A percentile compares a stretch with the other conserved stretches of the same genome.
Evolutionary conservation across 2,888 invertebrate species (phyloP).

Genomic region (Sialis fuliginosa): DNA sequence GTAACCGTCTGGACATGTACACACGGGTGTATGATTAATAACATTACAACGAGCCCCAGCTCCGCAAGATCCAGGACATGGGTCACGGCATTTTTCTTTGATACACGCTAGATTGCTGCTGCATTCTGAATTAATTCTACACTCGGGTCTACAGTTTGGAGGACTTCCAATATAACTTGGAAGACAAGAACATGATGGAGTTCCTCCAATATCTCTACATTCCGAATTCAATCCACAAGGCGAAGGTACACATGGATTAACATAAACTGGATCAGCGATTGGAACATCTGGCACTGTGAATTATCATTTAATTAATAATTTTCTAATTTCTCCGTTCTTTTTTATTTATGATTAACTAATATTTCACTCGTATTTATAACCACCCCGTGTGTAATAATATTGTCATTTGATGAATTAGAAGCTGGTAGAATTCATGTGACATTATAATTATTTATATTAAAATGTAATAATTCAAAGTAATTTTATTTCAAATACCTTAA

Average conservation of each 20-base stretch:
- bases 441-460: too few relatives aligned
- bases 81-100: conserved; percentile 39
- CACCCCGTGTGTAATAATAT: too few relatives aligned
- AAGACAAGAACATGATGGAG: conserved; percentile 33
- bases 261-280: conserved; percentile 14
- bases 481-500: too few relatives aligned
- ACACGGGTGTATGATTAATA: conserved; percentile 46
- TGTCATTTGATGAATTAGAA: too few relatives aligned
- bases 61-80: conserved; percentile 46
- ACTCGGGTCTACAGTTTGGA: conserved; percentile 36
- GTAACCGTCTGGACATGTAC: conserved; percentile 41
- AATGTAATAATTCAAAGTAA: too few relatives aligned
- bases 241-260: conserved; percentile 33
- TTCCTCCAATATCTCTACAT: conserved; percentile 30
- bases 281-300: conserved; percentile 16
- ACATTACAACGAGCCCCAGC: conserved; percentile 41
- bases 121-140: conserved; percentile 34
- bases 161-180: conserved; percentile 30
- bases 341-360: neutral
- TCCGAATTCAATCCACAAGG: conserved; percentile 39
- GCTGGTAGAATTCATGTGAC: too few relatives aligned
- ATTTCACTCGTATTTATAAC: too few relatives aligned
- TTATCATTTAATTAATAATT: neutral
- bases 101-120: conserved; percentile 31
- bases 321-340: neutral